Percentiles rank a stretch among this genome's conserved stretches.
Conservation (phyloP, 1,140 invertebrate genomes). For the Whitmania pigra region DNA sequence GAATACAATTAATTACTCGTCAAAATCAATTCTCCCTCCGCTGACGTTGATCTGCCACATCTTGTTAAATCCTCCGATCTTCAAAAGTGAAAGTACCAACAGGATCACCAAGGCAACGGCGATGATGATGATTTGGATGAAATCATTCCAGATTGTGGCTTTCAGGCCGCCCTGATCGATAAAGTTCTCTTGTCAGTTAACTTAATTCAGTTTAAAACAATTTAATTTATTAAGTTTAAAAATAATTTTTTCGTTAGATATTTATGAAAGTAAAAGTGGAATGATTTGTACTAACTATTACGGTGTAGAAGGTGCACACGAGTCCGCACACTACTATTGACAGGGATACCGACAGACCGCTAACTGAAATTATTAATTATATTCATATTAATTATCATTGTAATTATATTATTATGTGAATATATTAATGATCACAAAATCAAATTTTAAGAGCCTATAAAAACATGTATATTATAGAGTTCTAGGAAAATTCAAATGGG, state of each 20-base stretch:
- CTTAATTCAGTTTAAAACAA: no score
- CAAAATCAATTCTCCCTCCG: slow-evolving; percentile 50
- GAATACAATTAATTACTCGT: not conserved
- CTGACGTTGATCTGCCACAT: slow-evolving; percentile 54
- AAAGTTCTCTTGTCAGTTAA: no score
- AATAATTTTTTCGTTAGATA: no score
- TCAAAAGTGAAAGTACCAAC: slow-evolving; percentile 46
- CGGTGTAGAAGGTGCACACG: slow-evolving; percentile 67
- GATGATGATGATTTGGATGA: slow-evolving; percentile 15
- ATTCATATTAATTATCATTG: no score
- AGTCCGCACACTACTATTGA: slow-evolving; percentile 49
- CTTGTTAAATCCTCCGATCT: slow-evolving; percentile 49
- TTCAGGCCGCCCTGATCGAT: slow-evolving; percentile 17
- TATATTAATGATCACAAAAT: not conserved
- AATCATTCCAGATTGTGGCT: slow-evolving; percentile 17
- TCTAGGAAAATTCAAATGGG: no score
- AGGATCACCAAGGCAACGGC: not conserved
- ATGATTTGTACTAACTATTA: slow-evolving; percentile 51
- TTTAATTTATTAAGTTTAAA: no score
- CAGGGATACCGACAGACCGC: slow-evolving; percentile 60
- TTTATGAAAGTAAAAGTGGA: no score
- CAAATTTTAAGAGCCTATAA: not conserved
- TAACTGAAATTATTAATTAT: no score
- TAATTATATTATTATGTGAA: not conserved
- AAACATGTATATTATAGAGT: no score